Evolutionary conservation across 2,797 vertebrate genomes (phyloP).

Genomic region (Staurois parvus): DNA sequence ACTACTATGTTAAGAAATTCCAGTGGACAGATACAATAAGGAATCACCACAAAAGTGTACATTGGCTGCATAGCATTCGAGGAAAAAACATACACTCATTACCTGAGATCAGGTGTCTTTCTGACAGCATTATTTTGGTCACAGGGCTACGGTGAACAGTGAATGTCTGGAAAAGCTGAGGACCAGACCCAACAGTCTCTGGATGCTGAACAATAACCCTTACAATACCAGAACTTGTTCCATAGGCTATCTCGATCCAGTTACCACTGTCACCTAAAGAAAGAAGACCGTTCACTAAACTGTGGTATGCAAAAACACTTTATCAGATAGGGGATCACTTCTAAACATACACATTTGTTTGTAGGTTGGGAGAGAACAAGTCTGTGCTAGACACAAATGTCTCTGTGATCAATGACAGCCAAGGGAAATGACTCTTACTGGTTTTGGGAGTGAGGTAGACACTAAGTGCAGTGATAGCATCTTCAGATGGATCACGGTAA

Average conservation of each 20-base stretch:
- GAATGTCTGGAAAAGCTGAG: slow-evolving; percentile 94
- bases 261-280: slow-evolving; percentile 90
- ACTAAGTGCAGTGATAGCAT: slow-evolving; percentile 91
- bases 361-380: not conserved
- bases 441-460: slow-evolving; percentile 94
- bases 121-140: slow-evolving; percentile 93
- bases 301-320: not conserved
- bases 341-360: not conserved
- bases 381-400: not conserved
- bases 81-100: not conserved
- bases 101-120: slow-evolving; percentile 89
- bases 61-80: too few species aligned
- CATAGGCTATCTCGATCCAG: slow-evolving; percentile 94
- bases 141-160: slow-evolving; percentile 91
- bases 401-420: not conserved
- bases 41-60: not conserved
- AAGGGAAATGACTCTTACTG: slow-evolving; percentile 72
- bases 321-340: too few species aligned
- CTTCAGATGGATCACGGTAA: slow-evolving; percentile 87
- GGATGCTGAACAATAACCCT: slow-evolving; percentile 94
- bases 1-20: too few species aligned
- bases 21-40: not conserved
- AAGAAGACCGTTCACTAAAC: not conserved
- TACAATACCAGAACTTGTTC: slow-evolving; percentile 88
- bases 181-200: slow-evolving; percentile 89